A percentile compares a stretch with the other conserved stretches of the same genome.
Evolutionary conservation across 1,140 invertebrate species (phyloP).

Genomic region (Mylabris phalerata): DNA sequence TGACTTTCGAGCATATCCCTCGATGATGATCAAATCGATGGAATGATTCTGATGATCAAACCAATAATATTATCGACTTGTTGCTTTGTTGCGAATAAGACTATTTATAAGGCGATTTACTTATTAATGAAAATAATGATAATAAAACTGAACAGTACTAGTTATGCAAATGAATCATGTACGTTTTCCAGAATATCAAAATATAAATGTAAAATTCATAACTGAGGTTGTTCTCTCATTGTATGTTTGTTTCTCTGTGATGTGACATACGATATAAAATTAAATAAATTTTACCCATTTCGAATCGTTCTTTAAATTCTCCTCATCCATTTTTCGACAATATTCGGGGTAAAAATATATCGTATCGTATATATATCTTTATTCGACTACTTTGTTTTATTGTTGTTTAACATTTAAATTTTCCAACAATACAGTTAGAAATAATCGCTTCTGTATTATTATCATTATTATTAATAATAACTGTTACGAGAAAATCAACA

Average conservation of each 20-base stretch:
- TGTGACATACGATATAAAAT: conserved; percentile 35
- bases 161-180: conserved; percentile 22
- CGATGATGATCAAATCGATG: background rate
- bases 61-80: conserved; percentile 14
- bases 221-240: conserved; percentile 38
- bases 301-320: conserved; percentile 18
- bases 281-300: conserved; percentile 41
- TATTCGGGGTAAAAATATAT: too few relatives aligned
- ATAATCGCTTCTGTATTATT: too few relatives aligned
- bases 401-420: too few relatives aligned
- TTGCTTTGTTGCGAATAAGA: conserved; percentile 32
- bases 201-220: conserved; percentile 36
- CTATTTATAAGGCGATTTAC: background rate
- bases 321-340: too few relatives aligned
- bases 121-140: conserved; percentile 16
- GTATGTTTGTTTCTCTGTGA: conserved; percentile 42
- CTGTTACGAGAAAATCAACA: too few relatives aligned
- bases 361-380: background rate
- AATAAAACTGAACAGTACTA: conserved; percentile 21
- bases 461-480: too few relatives aligned
- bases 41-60: background rate
- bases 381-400: too few relatives aligned
- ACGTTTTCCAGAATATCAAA: conserved; percentile 31
- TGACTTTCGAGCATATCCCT: background rate
- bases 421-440: too few relatives aligned